Base-by-base conservation (phyloP, 2,888 invertebrate species). In the Tachystola acroxantha region DNA sequence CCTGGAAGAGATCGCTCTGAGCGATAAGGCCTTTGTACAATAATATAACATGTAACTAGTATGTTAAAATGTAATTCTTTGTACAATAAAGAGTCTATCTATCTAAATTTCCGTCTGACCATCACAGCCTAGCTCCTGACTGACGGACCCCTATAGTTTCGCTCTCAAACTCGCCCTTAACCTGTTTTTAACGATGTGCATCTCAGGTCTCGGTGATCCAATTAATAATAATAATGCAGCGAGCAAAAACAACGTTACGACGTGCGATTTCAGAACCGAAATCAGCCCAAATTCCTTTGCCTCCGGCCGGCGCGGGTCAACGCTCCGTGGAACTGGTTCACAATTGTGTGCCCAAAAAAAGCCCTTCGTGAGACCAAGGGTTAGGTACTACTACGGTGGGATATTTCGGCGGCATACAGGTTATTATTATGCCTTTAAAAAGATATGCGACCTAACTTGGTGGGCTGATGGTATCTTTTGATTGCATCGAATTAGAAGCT, bases 211-310 rank as follows among this genome's bases (percentile, higher is more conserved):
- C 65, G 50, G 62, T 79, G 84, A 76, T 82, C 82, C 84, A 85
- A 82, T 84, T 84, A 85, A 82, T 84, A 85, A 79, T 76, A 80
- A 80, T 78, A 79, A 73, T 59, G 70, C 56, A 54, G 56, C 56
- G 46, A 41, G 70, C 67, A 81, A 82, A 82, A 84, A 78, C 77
- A 74, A 75, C 59, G 72, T 69, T 64, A 65, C 74, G 64, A 73
- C 56, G 77, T 80, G 81, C 77, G 77, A 84, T 74, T 81, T 79
- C 73, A 66, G 72, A 60, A 48, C 66, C 76, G 65, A 77, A 84
- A 78, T 80, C 73, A 65, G 75, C 71, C 61, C 70, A 74, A 76
- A 81, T 78, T 64, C 80, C 71, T 54, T 53, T 63, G 78, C 75
- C 58, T 41, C 40, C 46, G 57, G 69, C 55, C 7, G 7, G 38